phyloP scores from a whole-genome alignment of 2,888 invertebrate species.

The Tachina fera region DNA sequence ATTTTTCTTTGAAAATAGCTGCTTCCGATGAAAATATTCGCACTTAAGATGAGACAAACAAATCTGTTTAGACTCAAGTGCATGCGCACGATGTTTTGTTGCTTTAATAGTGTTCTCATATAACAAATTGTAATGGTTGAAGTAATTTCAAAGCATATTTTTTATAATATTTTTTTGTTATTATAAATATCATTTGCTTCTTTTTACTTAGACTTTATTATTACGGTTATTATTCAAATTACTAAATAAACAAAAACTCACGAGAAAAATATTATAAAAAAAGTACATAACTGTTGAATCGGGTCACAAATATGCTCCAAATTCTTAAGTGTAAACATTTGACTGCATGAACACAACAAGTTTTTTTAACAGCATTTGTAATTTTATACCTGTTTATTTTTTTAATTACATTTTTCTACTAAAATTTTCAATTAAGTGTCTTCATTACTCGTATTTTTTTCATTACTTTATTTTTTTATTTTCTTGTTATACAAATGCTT shows the following conservation, averaged over 20 bases:
- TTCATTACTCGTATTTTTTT: not conserved
- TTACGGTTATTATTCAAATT: conserved; percentile 1
- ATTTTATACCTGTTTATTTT: conserved; percentile 24
- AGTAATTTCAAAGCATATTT: not conserved
- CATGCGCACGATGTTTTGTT: no score
- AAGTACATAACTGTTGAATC: not conserved
- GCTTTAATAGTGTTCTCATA: no score
- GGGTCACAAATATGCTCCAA: conserved; percentile 1
- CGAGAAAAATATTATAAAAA: not conserved
- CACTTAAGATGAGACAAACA: no score
- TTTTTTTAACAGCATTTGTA: not conserved
- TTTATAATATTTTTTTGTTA: not conserved
- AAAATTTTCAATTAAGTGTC: conserved; percentile 11
- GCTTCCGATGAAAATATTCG: no score
- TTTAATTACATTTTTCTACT: conserved; percentile 6
- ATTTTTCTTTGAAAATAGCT: no score
- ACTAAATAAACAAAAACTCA: not conserved
- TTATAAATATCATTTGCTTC: no score
- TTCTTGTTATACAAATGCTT: conserved; percentile 30
- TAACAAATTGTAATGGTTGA: not conserved
- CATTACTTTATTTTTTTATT: conserved; percentile 9
- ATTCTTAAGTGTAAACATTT: not conserved
- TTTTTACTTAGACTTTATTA: not conserved
- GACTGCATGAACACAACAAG: not conserved
- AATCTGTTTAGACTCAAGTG: no score